A percentile compares a stretch with the other conserved stretches of the same genome.
These are phyloP conservation scores for Charanyca ferruginea DNA, from an alignment of 2,888 invertebrate species.

Conservation along the genomic window DNA sequence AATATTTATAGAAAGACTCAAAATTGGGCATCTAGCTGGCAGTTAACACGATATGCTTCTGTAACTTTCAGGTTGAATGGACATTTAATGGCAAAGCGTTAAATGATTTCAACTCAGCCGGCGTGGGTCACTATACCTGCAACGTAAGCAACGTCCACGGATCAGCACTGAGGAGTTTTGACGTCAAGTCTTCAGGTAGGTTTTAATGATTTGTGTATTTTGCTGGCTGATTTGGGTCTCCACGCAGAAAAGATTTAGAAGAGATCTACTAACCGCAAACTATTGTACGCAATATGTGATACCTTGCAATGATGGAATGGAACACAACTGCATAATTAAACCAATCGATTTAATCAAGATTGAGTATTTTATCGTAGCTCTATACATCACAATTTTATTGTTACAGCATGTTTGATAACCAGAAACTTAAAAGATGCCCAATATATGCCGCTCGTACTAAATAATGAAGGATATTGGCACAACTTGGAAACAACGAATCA, in stretches of 20 bases:
- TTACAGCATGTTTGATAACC: slow-evolving; percentile 63
- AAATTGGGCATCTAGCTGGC: neutral
- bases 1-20: neutral
- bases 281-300: neutral
- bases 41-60: neutral
- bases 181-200: slow-evolving; percentile 61
- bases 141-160: slow-evolving; percentile 60
- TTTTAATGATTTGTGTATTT: neutral
- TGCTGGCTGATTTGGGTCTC: neutral
- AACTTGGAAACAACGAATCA: slow-evolving; percentile 26
- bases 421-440: slow-evolving; percentile 18
- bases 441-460: slow-evolving; percentile 56
- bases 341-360: neutral
- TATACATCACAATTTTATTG: neutral
- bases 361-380: neutral
- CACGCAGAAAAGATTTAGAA: neutral
- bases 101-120: neutral
- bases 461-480: slow-evolving; percentile 43
- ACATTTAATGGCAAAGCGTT: slow-evolving; percentile 53
- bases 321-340: too few relatives aligned
- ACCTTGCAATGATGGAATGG: too few relatives aligned
- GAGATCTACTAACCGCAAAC: neutral
- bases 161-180: slow-evolving; percentile 42
- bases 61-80: slow-evolving; percentile 54
- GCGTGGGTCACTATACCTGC: slow-evolving; percentile 59